Evolutionary conservation across 2,888 invertebrate genomes (phyloP).

Genomic region (Parnassius mnemosyne): DNA sequence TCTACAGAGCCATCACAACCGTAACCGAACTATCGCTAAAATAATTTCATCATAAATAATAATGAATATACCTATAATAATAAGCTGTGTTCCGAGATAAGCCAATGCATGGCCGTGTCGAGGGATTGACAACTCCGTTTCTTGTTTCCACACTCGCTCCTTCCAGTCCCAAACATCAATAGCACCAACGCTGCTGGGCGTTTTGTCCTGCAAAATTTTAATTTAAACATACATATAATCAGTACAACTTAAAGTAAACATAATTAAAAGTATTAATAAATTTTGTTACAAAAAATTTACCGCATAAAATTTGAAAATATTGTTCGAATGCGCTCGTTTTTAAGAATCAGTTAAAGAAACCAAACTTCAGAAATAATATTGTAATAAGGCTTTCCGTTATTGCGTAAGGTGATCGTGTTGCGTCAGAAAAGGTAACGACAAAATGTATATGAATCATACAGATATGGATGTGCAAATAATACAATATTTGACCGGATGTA

Average conservation of each 20-base stretch:
- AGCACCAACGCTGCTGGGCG: constrained; percentile 79
- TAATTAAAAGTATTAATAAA: too few relatives aligned
- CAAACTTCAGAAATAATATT: too few relatives aligned
- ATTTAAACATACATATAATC: too few relatives aligned
- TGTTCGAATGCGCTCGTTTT: too few relatives aligned
- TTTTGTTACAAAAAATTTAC: too few relatives aligned
- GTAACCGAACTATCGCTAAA: too few relatives aligned
- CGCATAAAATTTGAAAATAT: too few relatives aligned
- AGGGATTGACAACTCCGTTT: constrained; percentile 82
- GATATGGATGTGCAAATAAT: not conserved
- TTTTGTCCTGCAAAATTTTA: constrained; percentile 59
- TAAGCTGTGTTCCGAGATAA: constrained; percentile 82
- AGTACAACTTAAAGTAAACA: too few relatives aligned
- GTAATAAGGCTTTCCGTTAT: not conserved
- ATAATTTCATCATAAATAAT: not conserved
- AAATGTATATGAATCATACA: not conserved
- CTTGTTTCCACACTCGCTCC: constrained; percentile 77
- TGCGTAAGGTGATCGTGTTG: not conserved
- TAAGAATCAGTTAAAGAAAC: too few relatives aligned
- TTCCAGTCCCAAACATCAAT: constrained; percentile 83
- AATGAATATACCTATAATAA: constrained; percentile 76
- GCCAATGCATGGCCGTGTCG: constrained; percentile 84
- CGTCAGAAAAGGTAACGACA: not conserved
- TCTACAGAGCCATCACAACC: too few relatives aligned
- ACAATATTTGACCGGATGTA: constrained; percentile 18